Base-by-base conservation (phyloP, 2,113 vertebrate species). In the Aythya baeri region DNA sequence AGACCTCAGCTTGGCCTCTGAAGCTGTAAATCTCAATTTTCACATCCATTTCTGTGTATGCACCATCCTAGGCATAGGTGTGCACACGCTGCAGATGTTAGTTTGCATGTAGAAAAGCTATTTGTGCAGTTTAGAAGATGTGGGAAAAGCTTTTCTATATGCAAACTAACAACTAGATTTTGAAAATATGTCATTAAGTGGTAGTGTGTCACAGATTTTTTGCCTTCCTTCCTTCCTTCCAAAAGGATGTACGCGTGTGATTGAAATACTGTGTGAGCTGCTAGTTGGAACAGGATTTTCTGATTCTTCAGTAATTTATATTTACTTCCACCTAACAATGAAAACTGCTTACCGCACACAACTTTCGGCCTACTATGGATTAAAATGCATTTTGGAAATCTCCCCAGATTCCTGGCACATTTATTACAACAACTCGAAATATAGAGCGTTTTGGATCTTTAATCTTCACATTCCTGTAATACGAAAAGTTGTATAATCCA, bases 341-440 rank as follows among this genome's bases (percentile, higher is more conserved):
- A 85, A 85, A 96, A 89, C 76, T 52, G 91, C 96, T 93, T 91
- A 67, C n/a, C 15, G 82, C 44, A 93, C 93, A 91, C 79, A 71
- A 80, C 78, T 87, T 77, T 31, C 82, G 84, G 84, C 84, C 91
- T 92, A 87, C 89, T 85, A 94, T 73, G 87, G 94, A 93, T 94
- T 94, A 94, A 96, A 94, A 89, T 52, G 89, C 58, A 26, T 91
- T 96, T 94, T 94, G 91, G 93, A 96, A 95, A 92, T 73, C 41
- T 92, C 89, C 88, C 87, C 94, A 83, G 91, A 89, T 94, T 85
- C 74, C 84, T 88, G 84, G 78, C 67, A 85, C 91, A 58, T 85
- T 91, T 75, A 76, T 87, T 94, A 44, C 18, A 9, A 44, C 16
- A 9, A 41, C 54, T 79, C 34, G 67, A 50, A 87, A 85, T 23